Evolutionary conservation across 2,888 invertebrate genomes (phyloP).

Genomic region (Eretmocerus hayati): DNA sequence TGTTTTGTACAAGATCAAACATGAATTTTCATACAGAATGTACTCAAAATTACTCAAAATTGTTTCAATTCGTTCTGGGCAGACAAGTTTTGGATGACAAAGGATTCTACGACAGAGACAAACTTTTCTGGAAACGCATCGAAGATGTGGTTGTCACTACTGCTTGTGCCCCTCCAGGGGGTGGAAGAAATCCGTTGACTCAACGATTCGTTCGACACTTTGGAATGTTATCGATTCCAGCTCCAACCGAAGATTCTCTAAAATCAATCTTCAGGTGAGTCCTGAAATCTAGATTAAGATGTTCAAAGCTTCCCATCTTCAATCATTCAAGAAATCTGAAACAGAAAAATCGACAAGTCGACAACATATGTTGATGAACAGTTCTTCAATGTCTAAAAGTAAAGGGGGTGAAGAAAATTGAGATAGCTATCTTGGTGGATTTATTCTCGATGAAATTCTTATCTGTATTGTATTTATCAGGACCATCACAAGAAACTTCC

Average conservation of each 20-base stretch:
- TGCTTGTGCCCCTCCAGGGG: constrained; percentile 87
- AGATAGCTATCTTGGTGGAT: too few relatives aligned
- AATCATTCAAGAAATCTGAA: too few relatives aligned
- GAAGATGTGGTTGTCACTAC: constrained; percentile 72
- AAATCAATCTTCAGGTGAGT: constrained; percentile 63
- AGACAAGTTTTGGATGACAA: constrained; percentile 70
- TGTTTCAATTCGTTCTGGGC: constrained; percentile 20
- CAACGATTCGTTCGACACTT: constrained; percentile 83
- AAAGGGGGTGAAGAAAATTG: too few relatives aligned
- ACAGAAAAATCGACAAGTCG: too few relatives aligned
- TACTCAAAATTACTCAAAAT: neutral
- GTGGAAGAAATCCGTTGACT: constrained; percentile 79
- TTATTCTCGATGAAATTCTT: neutral
- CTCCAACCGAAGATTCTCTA: constrained; percentile 70
- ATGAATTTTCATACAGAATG: too few relatives aligned
- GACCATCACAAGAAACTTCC: constrained; percentile 68
- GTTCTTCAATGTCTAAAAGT: too few relatives aligned
- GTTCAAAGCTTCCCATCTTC: too few relatives aligned
- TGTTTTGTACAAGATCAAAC: neutral
- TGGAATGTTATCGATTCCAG: constrained; percentile 75
- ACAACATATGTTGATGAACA: too few relatives aligned
- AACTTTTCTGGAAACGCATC: constrained; percentile 84
- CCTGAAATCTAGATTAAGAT: neutral
- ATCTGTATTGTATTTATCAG: constrained; percentile 35
- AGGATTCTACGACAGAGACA: constrained; percentile 82